Conservation (phyloP, 2,888 invertebrate genomes). For the Drosophila macrothrix region DNA sequence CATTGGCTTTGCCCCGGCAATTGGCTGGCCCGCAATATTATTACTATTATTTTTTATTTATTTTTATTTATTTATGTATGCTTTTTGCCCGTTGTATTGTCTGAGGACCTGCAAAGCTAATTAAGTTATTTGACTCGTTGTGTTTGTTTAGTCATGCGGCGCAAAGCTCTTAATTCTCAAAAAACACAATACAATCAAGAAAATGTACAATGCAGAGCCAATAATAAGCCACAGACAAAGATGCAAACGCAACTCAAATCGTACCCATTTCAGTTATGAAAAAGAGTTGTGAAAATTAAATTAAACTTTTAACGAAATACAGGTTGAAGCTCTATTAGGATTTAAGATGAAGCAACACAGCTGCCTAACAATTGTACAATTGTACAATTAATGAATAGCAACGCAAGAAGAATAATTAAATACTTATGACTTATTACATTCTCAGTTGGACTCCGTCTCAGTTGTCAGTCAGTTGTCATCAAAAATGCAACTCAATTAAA, state of each 20-base stretch:
- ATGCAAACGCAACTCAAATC: constrained; percentile 19
- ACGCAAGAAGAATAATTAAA: not conserved
- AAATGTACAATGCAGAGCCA: constrained; percentile 4
- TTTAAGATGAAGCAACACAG: constrained; percentile 5
- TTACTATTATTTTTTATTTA: constrained; percentile 26
- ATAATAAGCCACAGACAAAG: constrained; percentile 10
- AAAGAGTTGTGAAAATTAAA: constrained; percentile 23
- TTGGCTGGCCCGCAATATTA: constrained; percentile 39
- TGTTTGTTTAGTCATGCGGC: constrained; percentile 57
- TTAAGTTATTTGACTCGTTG: constrained; percentile 67
- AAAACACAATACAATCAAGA: constrained; percentile 9
- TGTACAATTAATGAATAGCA: not conserved
- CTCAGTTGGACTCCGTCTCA: not conserved
- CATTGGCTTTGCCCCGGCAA: constrained; percentile 49
- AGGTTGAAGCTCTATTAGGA: constrained; percentile 2
- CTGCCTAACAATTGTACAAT: not conserved
- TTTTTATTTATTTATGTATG: constrained; percentile 7
- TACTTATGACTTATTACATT: not conserved
- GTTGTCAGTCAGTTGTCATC: not conserved
- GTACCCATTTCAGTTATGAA: constrained; percentile 25
- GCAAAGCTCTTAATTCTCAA: constrained; percentile 55
- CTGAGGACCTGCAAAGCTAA: constrained; percentile 67
- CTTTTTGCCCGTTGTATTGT: constrained; percentile 29
- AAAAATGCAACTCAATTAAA: not conserved
- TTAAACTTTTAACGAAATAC: not conserved